Base-by-base conservation (phyloP, 2,888 invertebrate species). In the Beris chalybata region DNA sequence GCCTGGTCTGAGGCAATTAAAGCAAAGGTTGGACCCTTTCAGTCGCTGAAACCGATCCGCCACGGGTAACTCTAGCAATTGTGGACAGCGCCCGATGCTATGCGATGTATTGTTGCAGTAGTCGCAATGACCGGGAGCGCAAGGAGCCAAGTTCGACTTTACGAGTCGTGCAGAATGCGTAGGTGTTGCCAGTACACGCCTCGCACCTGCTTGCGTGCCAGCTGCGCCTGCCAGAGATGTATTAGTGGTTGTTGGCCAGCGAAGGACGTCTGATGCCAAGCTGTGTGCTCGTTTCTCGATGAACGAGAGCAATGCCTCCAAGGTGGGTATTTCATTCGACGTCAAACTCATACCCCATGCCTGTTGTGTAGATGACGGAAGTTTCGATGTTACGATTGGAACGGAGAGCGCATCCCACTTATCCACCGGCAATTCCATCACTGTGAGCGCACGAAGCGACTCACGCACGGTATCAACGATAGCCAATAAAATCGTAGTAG, bases 1-100 rank as follows among this genome's bases (percentile, higher is more conserved):
- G 4, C 65, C 69, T 54, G 32, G 59, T 50, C 31, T 63, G 9
- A 67, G 54, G 45, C 59, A 64, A 30, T 67, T 67, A 30, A 67
- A 67, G 38, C 66, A 69, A 13, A 58, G 47, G 44, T 64, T 64
- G 2, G 59, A 67, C 4, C 64, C 59, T 47, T 52, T 50, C 1
- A 67, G 45, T 5, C n/a, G 44, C 12, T 56, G 30, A 38, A 68
- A 68, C 12, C 57, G 59, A 11, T 65, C 65, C 12, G 22, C 43
- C 50, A 65, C 65, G 13, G 66, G 47, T 12, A 66, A 13, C 7
- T 58, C 59, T 45, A 66, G 59, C 22, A 66, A 50, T 22, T 22
- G 31, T 11, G 66, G 61, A 55, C 61, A 66, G 4, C 55, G 32
- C n/a, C 54, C 48, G 7, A 64, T 67, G 3, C 55, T 12, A 56